These are phyloP conservation scores for Lithophane socia DNA, from an alignment of 2,888 invertebrate species.

Conservation along the genomic window DNA sequence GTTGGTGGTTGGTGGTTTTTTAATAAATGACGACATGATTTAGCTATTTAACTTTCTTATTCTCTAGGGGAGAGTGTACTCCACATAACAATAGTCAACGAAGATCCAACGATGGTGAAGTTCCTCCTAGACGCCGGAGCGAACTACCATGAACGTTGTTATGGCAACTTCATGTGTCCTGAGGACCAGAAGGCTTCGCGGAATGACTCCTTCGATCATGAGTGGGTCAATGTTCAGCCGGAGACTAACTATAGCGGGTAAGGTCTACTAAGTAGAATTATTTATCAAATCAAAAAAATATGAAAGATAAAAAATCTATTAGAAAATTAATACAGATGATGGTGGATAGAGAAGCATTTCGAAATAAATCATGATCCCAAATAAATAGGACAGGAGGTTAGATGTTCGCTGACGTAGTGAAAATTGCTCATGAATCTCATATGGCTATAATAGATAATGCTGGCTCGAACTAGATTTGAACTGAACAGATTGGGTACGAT, in stretches of 20 bases:
- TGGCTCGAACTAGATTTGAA: background rate
- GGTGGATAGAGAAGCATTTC: background rate
- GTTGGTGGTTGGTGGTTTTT: background rate
- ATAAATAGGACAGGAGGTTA: background rate
- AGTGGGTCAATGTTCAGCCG: constrained; percentile 95
- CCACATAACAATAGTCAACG: constrained; percentile 99
- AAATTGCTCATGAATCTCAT: background rate
- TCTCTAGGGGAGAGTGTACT: constrained; percentile 96
- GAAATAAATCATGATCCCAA: background rate
- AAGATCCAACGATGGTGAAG: constrained; percentile 99
- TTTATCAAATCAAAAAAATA: background rate
- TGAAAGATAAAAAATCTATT: background rate
- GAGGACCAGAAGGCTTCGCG: constrained; percentile 99
- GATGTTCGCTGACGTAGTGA: background rate
- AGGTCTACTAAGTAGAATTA: background rate
- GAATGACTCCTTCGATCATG: constrained; percentile 96
- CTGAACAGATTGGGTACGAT: background rate
- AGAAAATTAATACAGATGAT: background rate
- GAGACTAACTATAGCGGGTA: constrained; percentile 94
- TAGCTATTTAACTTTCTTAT: background rate
- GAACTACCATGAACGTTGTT: constrained; percentile 97
- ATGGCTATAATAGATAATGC: background rate
- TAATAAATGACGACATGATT: background rate
- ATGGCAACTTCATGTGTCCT: constrained; percentile 99
- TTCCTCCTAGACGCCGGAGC: constrained; percentile 97